A percentile compares a stretch with the other conserved stretches of the same genome.
These are phyloP conservation scores for Bubo bubo DNA, from an alignment of 2,113 vertebrate genomes.

Conservation along the genomic window DNA sequence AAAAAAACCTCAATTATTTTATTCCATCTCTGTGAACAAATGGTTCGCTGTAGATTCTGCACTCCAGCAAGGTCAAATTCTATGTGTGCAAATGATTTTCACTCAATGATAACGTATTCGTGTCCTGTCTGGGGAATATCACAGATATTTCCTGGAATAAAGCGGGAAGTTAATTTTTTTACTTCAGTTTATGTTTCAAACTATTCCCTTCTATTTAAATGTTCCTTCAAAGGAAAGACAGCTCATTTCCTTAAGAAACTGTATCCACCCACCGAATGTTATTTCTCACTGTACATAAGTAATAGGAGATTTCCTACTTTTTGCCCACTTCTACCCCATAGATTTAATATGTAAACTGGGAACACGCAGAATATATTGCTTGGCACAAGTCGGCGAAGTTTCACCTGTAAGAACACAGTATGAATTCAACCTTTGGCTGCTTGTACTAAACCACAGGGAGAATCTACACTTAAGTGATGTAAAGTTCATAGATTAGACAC, in stretches of 20 bases:
- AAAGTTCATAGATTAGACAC: constrained; percentile 31
- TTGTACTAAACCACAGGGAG: constrained; percentile 52
- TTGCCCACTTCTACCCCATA: constrained; percentile 54
- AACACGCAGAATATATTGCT: constrained; percentile 56
- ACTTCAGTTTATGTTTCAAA: constrained; percentile 63
- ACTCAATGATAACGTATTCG: not conserved
- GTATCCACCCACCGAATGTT: constrained; percentile 37
- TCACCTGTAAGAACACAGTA: constrained; percentile 61
- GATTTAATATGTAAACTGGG: constrained; percentile 71
- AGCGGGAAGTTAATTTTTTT: constrained; percentile 53
- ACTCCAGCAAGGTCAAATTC: constrained; percentile 12
- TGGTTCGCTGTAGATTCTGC: not conserved
- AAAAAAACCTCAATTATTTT: not conserved
- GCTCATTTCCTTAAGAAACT: constrained; percentile 69
- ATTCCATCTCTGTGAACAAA: constrained; percentile 32
- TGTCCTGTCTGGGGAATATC: not conserved
- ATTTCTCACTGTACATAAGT: constrained; percentile 49
- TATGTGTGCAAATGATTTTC: not conserved
- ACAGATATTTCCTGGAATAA: constrained; percentile 29
- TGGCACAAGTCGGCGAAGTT: constrained; percentile 62
- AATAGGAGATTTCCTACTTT: constrained; percentile 72
- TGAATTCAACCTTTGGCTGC: constrained; percentile 50
- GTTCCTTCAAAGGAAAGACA: constrained; percentile 62
- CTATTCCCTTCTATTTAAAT: constrained; percentile 39
- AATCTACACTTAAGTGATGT: constrained; percentile 8